Percentiles rank a stretch among this genome's conserved stretches.
phyloP scores from a whole-genome alignment of 2,888 invertebrate species.

The Ormyrus pomaceus region DNA sequence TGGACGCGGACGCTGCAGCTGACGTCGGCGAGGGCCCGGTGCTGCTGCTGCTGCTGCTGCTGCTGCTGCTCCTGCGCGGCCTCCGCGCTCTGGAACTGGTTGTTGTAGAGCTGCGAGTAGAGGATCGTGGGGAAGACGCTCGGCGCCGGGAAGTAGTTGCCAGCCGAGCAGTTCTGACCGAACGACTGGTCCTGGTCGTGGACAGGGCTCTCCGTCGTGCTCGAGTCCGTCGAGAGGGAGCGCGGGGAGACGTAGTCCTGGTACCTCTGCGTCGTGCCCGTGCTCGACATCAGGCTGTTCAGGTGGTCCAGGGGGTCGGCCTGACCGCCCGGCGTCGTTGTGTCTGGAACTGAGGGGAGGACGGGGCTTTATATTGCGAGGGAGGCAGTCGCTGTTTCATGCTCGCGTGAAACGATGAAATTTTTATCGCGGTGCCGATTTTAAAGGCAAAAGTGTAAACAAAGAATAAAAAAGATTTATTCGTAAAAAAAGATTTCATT shows the following conservation, averaged over 20 bases:
- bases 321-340: constrained; percentile 78
- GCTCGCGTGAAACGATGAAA: not conserved
- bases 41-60: constrained; percentile 24
- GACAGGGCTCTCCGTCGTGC: constrained; percentile 89
- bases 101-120: constrained; percentile 89
- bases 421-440: no score
- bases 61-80: constrained; percentile 69
- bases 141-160: constrained; percentile 81
- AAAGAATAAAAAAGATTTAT: no score
- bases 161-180: constrained; percentile 63
- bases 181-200: constrained; percentile 83
- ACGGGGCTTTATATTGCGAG: no score
- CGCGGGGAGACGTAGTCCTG: constrained; percentile 79
- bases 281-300: constrained; percentile 70
- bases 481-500: no score
- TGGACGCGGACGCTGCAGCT: constrained; percentile 71
- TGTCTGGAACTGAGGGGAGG: constrained; percentile 81
- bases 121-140: constrained; percentile 88
- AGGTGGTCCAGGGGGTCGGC: constrained; percentile 72
- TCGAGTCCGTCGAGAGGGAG: constrained; percentile 88
- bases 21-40: constrained; percentile 64
- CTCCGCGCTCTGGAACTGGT: constrained; percentile 73
- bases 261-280: constrained; percentile 70
- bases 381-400: no score
- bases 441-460: no score